Percentiles rank a stretch among this genome's conserved stretches.
Evolutionary conservation across 2,113 vertebrate species (phyloP).

Genomic region (Danionella cerebrum): DNA sequence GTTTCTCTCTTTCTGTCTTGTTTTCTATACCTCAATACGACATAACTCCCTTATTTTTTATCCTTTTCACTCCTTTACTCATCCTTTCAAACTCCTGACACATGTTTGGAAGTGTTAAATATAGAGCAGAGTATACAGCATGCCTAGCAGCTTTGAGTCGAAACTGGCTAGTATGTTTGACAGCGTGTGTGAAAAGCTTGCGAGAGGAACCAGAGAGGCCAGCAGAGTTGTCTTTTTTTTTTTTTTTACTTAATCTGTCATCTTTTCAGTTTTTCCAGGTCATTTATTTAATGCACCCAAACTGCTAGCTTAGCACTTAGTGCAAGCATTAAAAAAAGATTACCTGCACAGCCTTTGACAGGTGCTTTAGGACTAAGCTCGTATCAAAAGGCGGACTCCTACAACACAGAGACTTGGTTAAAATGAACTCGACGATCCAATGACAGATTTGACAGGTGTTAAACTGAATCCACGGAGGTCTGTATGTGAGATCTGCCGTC

Average conservation of each 20-base stretch:
- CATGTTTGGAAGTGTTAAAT: constrained; percentile 43
- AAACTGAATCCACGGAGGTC: constrained; percentile 15
- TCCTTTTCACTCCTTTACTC: constrained; percentile 17
- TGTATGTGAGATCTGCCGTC: constrained; percentile 19
- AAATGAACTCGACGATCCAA: constrained; percentile 9
- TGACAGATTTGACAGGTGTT: constrained; percentile 36
- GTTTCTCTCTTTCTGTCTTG: constrained; percentile 14
- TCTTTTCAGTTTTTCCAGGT: constrained; percentile 16
- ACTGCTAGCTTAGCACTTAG: constrained; percentile 7
- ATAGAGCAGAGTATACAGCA: constrained; percentile 5
- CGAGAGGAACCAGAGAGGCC: neutral
- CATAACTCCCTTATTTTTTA: constrained; percentile 22
- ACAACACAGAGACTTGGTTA: constrained; percentile 43
- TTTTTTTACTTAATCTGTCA: constrained; percentile 33
- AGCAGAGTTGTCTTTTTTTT: constrained; percentile 16
- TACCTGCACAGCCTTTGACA: constrained; percentile 13
- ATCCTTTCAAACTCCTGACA: constrained; percentile 36
- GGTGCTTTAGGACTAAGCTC: constrained; percentile 8
- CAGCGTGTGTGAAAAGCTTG: neutral
- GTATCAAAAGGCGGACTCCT: constrained; percentile 37
- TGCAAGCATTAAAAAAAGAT: constrained; percentile 13
- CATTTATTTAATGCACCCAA: constrained; percentile 20
- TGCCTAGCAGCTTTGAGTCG: constrained; percentile 15
- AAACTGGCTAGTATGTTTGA: neutral
- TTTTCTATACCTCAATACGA: too few relatives aligned